Conservation (phyloP, 2,113 vertebrate genomes). For the Notarius quadriscutis region DNA sequence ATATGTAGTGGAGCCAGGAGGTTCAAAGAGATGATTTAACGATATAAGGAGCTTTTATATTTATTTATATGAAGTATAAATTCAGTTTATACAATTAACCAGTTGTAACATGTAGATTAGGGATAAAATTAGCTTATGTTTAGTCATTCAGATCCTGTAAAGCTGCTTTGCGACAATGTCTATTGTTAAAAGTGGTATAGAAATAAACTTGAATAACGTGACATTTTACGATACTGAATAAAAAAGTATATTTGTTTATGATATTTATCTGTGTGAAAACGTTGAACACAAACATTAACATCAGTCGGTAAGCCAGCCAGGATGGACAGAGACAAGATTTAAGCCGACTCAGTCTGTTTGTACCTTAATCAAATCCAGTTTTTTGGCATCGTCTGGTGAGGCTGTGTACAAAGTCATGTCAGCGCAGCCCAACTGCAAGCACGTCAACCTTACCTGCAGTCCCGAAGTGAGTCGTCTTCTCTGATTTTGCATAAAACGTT, state of each 20-base stretch:
- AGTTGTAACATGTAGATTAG: not conserved
- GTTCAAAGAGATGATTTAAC: not conserved
- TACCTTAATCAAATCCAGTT: constrained; percentile 66
- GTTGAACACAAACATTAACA: too few relatives aligned
- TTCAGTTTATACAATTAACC: not conserved
- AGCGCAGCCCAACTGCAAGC: constrained; percentile 73
- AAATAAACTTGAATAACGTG: too few relatives aligned
- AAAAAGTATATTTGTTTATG: not conserved
- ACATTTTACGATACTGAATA: not conserved
- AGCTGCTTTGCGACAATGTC: too few relatives aligned
- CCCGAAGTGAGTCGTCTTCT: constrained; percentile 76
- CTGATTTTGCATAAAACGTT: not conserved
- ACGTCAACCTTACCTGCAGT: constrained; percentile 80
- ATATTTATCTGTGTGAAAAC: not conserved
- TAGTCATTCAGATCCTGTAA: too few relatives aligned
- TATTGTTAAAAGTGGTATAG: too few relatives aligned
- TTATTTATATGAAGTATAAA: not conserved
- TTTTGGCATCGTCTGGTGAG: constrained; percentile 85
- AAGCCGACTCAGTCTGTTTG: not conserved
- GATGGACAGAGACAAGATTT: not conserved
- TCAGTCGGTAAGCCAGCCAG: not conserved
- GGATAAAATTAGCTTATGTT: too few relatives aligned
- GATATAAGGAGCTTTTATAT: not conserved
- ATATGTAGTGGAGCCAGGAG: not conserved
- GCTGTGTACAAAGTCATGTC: constrained; percentile 85